These are phyloP conservation scores for Drosophila ironensis DNA, from an alignment of 1,140 invertebrate species.

Conservation along the genomic window DNA sequence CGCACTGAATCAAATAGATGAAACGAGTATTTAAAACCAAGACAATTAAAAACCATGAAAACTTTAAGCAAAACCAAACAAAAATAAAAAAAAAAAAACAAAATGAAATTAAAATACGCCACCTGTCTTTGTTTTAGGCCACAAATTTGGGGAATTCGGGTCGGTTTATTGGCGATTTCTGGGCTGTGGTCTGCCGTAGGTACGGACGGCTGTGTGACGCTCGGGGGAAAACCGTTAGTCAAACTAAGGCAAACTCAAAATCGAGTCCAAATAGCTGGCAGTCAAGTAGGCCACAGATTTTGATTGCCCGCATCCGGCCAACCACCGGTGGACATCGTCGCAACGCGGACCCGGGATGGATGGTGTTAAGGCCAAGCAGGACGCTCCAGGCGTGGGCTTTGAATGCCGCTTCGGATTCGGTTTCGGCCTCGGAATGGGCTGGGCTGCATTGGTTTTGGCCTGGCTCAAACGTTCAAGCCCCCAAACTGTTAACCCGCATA, in stretches of 20 bases:
- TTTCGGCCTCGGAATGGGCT: not conserved
- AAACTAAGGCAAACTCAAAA: slow-evolving; percentile 33
- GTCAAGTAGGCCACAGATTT: slow-evolving; percentile 29
- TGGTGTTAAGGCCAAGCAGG: slow-evolving; percentile 54
- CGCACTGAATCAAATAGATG: slow-evolving; percentile 81
- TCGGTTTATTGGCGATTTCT: not conserved
- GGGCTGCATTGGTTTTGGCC: not conserved
- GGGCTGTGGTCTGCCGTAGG: not conserved
- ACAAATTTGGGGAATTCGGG: not conserved
- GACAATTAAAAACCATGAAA: slow-evolving; percentile 62
- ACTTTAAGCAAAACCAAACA: slow-evolving; percentile 55
- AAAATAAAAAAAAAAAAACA: slow-evolving; percentile 47
- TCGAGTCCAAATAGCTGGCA: slow-evolving; percentile 42
- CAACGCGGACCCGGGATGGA: slow-evolving; percentile 25
- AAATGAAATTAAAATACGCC: slow-evolving; percentile 17
- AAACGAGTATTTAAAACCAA: slow-evolving; percentile 77
- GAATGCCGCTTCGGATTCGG: slow-evolving; percentile 1
- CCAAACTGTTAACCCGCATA: slow-evolving; percentile 47
- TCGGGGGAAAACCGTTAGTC: slow-evolving; percentile 21
- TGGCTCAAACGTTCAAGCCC: not conserved
- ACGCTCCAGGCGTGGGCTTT: slow-evolving; percentile 28
- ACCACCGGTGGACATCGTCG: slow-evolving; percentile 23
- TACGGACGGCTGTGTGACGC: slow-evolving; percentile 14
- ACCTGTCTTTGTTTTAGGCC: slow-evolving; percentile 12
- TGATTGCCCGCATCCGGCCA: slow-evolving; percentile 53